Conservation (phyloP, 1,140 invertebrate species). For the Drosophila pseudoananassae region DNA sequence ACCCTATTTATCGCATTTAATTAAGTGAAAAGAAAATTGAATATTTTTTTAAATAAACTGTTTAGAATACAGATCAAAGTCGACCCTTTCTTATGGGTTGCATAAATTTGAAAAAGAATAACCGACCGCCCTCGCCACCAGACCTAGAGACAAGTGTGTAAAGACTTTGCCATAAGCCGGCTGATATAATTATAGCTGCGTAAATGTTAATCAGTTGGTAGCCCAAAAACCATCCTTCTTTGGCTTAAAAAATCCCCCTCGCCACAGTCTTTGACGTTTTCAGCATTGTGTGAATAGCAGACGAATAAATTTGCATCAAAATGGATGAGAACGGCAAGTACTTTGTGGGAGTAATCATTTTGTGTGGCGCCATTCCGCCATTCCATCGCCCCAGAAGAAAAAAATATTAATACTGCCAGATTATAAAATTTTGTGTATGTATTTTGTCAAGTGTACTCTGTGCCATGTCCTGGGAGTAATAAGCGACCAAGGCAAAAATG, state of each 20-base stretch:
- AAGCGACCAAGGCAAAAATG: conserved; percentile 29
- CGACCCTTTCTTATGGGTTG: conserved; percentile 35
- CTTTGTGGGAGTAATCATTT: conserved; percentile 33
- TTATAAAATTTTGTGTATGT: conserved; percentile 27
- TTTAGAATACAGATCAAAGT: no score
- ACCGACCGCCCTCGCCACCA: conserved; percentile 12
- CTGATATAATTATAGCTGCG: conserved; percentile 43
- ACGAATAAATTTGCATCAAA: conserved; percentile 57
- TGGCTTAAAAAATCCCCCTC: conserved; percentile 12
- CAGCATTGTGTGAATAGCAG: conserved; percentile 49
- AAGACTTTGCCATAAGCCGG: conserved; percentile 34
- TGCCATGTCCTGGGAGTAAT: conserved; percentile 22
- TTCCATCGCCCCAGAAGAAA: neutral
- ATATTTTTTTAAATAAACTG: neutral
- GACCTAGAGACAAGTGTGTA: conserved; percentile 51
- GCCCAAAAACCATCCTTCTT: conserved; percentile 24
- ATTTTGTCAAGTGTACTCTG: conserved; percentile 28
- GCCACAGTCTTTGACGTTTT: conserved; percentile 55
- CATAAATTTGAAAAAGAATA: conserved; percentile 49
- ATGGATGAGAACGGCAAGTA: conserved; percentile 60
- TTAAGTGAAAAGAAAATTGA: neutral
- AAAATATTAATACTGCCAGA: conserved; percentile 5
- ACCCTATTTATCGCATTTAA: neutral
- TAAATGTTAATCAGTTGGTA: conserved; percentile 53
- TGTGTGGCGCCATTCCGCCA: conserved; percentile 3